A percentile compares a stretch with the other conserved stretches of the same genome.
These are phyloP conservation scores for Chirona hameri DNA, from an alignment of 2,888 invertebrate genomes.

Conservation along the genomic window DNA sequence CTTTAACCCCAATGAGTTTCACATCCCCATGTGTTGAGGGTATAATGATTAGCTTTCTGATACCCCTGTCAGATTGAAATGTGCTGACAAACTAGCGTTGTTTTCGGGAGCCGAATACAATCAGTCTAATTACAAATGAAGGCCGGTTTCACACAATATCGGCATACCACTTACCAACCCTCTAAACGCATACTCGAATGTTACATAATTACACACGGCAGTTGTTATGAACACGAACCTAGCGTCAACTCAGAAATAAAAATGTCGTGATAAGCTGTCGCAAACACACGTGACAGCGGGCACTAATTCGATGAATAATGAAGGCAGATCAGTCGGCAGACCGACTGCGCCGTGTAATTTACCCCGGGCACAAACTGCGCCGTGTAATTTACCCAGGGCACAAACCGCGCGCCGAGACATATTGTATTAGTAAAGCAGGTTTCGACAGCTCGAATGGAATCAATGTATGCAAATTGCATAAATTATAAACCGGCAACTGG, in stretches of 20 bases:
- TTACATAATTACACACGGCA: not conserved
- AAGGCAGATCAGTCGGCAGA: not conserved
- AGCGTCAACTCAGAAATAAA: not conserved
- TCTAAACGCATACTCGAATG: not conserved
- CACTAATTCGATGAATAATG: not conserved
- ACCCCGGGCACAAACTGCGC: not conserved
- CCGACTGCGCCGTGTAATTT: not conserved
- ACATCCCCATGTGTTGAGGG: too few relatives aligned
- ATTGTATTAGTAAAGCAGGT: too few relatives aligned
- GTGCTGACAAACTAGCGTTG: too few relatives aligned
- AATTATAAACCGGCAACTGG: too few relatives aligned
- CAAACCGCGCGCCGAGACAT: not conserved
- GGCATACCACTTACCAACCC: not conserved
- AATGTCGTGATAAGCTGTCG: not conserved
- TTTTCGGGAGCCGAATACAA: too few relatives aligned
- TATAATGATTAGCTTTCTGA: too few relatives aligned
- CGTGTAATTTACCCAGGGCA: not conserved
- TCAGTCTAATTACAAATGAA: too few relatives aligned
- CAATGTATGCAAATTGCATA: too few relatives aligned
- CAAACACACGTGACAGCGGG: not conserved
- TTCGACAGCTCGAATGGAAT: too few relatives aligned
- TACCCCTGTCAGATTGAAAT: too few relatives aligned
- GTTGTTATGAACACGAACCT: not conserved
- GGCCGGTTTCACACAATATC: too few relatives aligned
- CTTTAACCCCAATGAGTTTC: too few relatives aligned